Evolutionary conservation across 30 jellyfish, hydroid and myxozoan genomes (phyloP), one percentile per base, ranked within the genome.

Genomic region (Rhopilema esculentum): DNA sequence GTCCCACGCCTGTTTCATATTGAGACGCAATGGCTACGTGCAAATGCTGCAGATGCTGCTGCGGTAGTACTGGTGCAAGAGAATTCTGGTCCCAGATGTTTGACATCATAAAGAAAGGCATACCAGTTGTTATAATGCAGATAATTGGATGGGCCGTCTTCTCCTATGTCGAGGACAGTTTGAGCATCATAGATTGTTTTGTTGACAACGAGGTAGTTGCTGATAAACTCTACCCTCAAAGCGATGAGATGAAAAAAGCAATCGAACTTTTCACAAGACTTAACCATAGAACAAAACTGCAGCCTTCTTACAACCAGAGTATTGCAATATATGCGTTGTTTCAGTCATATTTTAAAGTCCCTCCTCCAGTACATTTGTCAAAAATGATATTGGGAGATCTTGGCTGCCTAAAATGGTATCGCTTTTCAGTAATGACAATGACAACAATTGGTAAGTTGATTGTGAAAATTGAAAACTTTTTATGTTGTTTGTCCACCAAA

Each of bases 381-480:
- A 57, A 57, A 27, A 31, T n/a, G 0, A 18, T 9, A 0, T 26
- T 29, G 21, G 74, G 74, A 8, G 17, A 20, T 48, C 27, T 26
- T 0, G 78, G 27, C 20, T 84, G 92, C 75, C 63, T 84, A 49
- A 84, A 63, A 25, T 84, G 92, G 92, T 84, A 70, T 57, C 92
- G 92, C 29, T 84, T 84, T 51, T 71, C 92, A 29, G 87, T 72
- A 4, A 49, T 84, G 17, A 84, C 92, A 32, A 72, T 84, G 80
- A 71, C 92, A 33, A 84, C 92, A n/a, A 84, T 84, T 8, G 92
- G 92, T 84, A 28, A 69, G 91, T 28, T 31, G 6, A 6, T 16
- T 27, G 30, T 1, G 4, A 28, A 27, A 24, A 32, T 73, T n/a
- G 40, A 32, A 30, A 19, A 27, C 24, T 63, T 63, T 63, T 51